A percentile compares a stretch with the other conserved stretches of the same genome.
Conservation (phyloP, 2,113 vertebrate species). For the Ondatra zibethicus region DNA sequence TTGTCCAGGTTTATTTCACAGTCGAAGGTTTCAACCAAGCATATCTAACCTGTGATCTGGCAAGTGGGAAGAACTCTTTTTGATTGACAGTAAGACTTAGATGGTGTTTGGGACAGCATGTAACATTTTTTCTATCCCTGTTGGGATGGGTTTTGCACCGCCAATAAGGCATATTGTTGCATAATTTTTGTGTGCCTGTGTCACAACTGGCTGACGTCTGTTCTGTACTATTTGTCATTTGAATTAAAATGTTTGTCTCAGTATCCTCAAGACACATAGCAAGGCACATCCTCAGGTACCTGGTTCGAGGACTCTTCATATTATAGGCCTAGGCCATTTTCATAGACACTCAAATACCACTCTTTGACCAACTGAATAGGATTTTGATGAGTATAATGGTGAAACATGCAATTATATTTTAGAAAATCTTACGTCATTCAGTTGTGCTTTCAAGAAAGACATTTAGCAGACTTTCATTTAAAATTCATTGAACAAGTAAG, state of each 20-base stretch:
- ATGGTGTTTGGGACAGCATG: neutral
- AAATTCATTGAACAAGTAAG: neutral
- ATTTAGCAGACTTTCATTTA: neutral
- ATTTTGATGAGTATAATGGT: neutral
- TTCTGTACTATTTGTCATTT: neutral
- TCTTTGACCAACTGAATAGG: neutral
- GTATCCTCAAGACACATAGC: neutral
- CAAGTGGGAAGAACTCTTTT: neutral
- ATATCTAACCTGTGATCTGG: neutral
- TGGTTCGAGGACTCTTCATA: neutral
- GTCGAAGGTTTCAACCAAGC: neutral
- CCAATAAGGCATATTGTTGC: neutral
- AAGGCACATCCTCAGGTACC: neutral
- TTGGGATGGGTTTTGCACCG: neutral
- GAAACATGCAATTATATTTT: neutral
- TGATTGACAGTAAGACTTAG: neutral
- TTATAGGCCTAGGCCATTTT: neutral
- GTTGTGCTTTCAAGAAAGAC: conserved; percentile 32
- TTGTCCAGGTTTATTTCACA: neutral
- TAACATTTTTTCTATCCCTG: neutral
- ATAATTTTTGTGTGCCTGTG: neutral
- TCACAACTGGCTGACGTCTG: neutral
- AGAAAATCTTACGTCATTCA: neutral
- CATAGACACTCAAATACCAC: neutral
- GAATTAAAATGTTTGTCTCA: neutral